Evolutionary conservation across 2,888 invertebrate species (phyloP).

Genomic region (Trachelus stipa): DNA sequence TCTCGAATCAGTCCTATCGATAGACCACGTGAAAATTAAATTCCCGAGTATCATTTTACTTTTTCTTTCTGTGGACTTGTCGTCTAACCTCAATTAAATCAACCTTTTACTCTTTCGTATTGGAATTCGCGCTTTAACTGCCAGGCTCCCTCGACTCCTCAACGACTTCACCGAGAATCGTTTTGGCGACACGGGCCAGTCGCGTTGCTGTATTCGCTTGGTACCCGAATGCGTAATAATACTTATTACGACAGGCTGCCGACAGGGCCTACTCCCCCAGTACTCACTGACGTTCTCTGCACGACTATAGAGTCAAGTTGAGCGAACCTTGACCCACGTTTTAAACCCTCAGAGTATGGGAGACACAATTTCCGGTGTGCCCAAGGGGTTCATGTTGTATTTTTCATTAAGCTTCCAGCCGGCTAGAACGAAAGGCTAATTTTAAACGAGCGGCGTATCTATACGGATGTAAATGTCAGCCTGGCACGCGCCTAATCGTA

Average conservation of each 20-base stretch:
- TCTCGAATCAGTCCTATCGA: conserved; percentile 30
- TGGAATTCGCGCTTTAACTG: background rate
- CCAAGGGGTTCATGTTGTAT: background rate
- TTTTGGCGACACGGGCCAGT: background rate
- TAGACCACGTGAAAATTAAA: conserved; percentile 30
- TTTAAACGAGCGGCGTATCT: background rate
- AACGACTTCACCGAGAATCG: background rate
- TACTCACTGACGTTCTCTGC: background rate
- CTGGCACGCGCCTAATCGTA: background rate
- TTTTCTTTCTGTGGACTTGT: background rate
- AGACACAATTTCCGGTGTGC: background rate
- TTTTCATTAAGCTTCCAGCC: background rate
- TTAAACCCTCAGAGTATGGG: background rate
- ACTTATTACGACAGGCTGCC: background rate
- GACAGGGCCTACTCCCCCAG: background rate
- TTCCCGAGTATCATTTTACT: background rate
- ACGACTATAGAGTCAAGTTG: background rate
- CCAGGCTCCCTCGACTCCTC: background rate
- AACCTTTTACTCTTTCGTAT: background rate
- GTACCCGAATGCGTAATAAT: background rate
- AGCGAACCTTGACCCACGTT: background rate
- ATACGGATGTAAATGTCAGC: background rate
- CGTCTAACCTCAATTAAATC: background rate
- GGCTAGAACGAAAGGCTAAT: background rate
- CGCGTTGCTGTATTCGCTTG: background rate